A percentile compares a stretch with the other conserved stretches of the same genome.
Conservation (phyloP, 2,888 invertebrate genomes). For the Conops quadrifasciatus region DNA sequence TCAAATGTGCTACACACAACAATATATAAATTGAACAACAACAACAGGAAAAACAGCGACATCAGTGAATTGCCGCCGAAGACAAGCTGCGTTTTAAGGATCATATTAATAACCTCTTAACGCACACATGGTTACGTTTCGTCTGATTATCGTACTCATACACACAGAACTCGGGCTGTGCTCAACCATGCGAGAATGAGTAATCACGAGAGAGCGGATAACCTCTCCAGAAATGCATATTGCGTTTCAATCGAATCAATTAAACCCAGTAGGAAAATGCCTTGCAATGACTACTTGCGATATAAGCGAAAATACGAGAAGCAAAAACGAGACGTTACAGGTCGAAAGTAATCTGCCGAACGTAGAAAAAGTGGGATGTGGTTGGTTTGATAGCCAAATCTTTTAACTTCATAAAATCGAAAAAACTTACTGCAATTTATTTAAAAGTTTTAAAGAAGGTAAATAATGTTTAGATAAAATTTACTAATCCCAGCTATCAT, state of each 20-base stretch:
- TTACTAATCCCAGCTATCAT: no score
- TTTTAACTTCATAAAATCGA: no score
- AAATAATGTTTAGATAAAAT: no score
- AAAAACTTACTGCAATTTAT: no score
- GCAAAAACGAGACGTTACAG: no score
- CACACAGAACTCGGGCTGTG: neutral
- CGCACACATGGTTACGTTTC: neutral
- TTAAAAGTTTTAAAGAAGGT: no score
- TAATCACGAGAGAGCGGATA: neutral
- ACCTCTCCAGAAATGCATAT: neutral
- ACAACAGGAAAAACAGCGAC: neutral
- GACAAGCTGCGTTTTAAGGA: conserved; percentile 24
- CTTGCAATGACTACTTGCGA: neutral
- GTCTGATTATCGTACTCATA: no score
- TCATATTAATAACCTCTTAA: conserved; percentile 22
- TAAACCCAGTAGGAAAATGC: no score
- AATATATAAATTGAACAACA: neutral
- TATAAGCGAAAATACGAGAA: neutral
- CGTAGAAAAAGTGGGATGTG: no score
- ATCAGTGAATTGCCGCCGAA: neutral
- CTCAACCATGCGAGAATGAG: neutral
- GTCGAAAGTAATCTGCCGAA: no score
- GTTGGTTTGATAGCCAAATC: no score
- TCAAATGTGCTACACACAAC: neutral
- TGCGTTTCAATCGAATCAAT: no score